These are phyloP conservation scores for Sminthurides bifidus DNA, from an alignment of 1,140 invertebrate genomes.

Conservation along the genomic window DNA sequence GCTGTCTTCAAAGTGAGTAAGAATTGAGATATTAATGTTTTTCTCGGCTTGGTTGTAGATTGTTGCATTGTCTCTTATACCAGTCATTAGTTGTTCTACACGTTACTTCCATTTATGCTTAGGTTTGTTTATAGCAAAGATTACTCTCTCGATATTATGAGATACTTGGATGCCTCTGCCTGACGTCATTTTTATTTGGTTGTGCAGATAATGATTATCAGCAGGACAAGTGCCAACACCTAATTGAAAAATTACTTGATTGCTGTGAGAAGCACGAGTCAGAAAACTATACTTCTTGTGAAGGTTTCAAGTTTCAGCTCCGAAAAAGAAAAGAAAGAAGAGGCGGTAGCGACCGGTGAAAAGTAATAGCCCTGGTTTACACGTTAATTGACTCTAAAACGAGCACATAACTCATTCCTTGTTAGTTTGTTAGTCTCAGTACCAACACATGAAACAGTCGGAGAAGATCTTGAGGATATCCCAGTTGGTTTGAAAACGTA, in stretches of 20 bases:
- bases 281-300: conserved; percentile 26
- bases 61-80: too few relatives aligned
- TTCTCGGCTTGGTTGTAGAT: background rate
- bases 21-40: background rate
- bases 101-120: background rate
- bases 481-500: too few relatives aligned
- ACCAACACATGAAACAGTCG: too few relatives aligned
- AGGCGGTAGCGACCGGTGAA: too few relatives aligned
- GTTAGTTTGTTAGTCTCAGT: too few relatives aligned
- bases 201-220: conserved; percentile 28
- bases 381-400: too few relatives aligned
- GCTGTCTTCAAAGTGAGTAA: conserved; percentile 27
- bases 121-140: background rate
- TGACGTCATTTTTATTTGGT: background rate
- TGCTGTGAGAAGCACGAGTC: conserved; percentile 25
- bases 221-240: conserved; percentile 25
- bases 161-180: background rate
- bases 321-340: conserved; percentile 15
- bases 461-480: too few relatives aligned
- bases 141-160: background rate
- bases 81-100: too few relatives aligned
- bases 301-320: conserved; percentile 28
- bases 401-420: too few relatives aligned
- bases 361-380: too few relatives aligned
- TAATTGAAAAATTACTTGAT: conserved; percentile 26